Evolutionary conservation across 2,797 vertebrate genomes (phyloP).

Genomic region (Pygocentrus nattereri): DNA sequence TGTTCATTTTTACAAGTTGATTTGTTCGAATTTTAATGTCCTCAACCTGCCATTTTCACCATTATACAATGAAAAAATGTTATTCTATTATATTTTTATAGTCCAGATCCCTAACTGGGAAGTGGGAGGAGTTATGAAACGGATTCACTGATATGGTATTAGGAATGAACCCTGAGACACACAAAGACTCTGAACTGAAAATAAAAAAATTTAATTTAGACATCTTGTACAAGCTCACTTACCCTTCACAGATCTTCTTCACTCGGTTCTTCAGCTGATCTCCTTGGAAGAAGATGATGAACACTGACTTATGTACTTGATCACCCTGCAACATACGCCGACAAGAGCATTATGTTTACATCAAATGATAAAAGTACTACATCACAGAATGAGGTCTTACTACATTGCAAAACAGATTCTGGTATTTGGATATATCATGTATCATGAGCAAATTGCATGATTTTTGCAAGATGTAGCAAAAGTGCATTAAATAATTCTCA

Average conservation of each 20-base stretch:
- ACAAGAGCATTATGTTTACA: not conserved
- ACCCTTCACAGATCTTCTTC: slow-evolving; percentile 97
- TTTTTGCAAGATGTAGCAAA: not conserved
- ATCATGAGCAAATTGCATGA: not conserved
- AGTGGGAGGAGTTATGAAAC: too few species aligned
- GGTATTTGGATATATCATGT: not conserved
- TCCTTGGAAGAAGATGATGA: slow-evolving; percentile 97
- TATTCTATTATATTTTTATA: too few species aligned
- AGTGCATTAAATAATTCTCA: not conserved
- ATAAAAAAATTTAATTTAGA: not conserved
- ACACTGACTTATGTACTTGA: slow-evolving; percentile 95
- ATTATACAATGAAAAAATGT: too few species aligned
- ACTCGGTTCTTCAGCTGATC: slow-evolving; percentile 95
- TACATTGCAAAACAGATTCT: not conserved
- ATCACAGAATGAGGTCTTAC: not conserved
- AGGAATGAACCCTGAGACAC: too few species aligned
- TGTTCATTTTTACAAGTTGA: too few species aligned
- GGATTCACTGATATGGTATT: too few species aligned
- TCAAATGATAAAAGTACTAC: not conserved
- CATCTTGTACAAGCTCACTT: slow-evolving; percentile 38
- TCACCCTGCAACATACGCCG: slow-evolving; percentile 81
- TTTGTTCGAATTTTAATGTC: too few species aligned
- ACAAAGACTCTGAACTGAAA: not conserved
- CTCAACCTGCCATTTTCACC: too few species aligned
- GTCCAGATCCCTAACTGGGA: too few species aligned